Evolutionary conservation across 2,113 vertebrate genomes (phyloP), one percentile per base, ranked within the genome.

Genomic region (Ceyx cyanopectus): DNA sequence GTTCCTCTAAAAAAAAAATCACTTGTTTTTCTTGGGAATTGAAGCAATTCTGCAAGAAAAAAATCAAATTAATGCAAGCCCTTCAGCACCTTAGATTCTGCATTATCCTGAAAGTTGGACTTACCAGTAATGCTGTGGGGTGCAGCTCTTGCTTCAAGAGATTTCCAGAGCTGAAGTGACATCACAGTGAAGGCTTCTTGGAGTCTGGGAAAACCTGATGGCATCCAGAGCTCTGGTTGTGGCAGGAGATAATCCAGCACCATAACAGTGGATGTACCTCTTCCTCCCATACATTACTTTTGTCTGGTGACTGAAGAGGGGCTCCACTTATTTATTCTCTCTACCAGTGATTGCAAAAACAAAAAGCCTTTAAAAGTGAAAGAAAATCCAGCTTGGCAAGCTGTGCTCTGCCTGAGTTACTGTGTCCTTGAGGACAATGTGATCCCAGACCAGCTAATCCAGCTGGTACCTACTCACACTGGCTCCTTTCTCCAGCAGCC

Each of bases 131-230:
- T 53, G 30, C 26, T 2, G 1, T 12, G 24, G 16, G 14, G 13
- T 50, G 6, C 46, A 57, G 34, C 67, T 66, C 50, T 70, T 27
- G 9, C 41, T 65, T 32, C 27, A 34, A 22, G 30, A 63, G 32
- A 18, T 29, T 41, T 27, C 22, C 20, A 27, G 34, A 74, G 40
- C 8, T 37, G 32, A 85, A 45, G 4, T 56, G 73, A 26, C 1
- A 1, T 14, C 0, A 1, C 1, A 2, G 15, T 30, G 56, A 73
- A 30, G 9, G 27, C 18, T n/a, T 54, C 45, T 45, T 43, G 48
- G 50, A 65, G 45, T 26, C 40, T 74, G 40, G 48, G 78, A 79
- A 80, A 57, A 60, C 63, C 34, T 67, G 24, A 6, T 56, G 56
- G 60, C 41, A 53, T 46, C 27, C 26, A 20, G 16, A 27, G 26